Percentiles rank a stretch among this genome's conserved stretches.
These are phyloP conservation scores for Stichodactyla helianthus DNA, from an alignment of 64 coral and sea anemone species.

Conservation along the genomic window DNA sequence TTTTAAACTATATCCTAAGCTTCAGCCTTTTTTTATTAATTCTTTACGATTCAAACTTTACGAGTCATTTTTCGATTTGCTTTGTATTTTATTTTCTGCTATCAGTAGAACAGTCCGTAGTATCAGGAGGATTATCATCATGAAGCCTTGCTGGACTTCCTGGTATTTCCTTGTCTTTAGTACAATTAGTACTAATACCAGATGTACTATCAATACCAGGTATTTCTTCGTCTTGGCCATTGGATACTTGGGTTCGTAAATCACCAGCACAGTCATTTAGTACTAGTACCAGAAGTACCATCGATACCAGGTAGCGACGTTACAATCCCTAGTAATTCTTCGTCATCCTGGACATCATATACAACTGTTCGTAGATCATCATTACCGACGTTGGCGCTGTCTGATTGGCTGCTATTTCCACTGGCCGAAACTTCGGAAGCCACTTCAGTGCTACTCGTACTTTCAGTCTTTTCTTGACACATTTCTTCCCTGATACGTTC, in stretches of 20 bases:
- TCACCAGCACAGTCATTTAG: neutral
- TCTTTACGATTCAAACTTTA: too few relatives aligned
- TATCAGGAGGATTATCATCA: neutral
- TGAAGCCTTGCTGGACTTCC: neutral
- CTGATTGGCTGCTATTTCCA: neutral
- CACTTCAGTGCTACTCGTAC: constrained; percentile 10
- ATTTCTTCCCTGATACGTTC: neutral
- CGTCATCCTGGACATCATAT: neutral
- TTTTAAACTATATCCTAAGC: too few relatives aligned
- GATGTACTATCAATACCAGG: neutral
- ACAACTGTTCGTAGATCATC: neutral
- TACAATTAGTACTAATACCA: neutral
- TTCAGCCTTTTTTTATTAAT: too few relatives aligned
- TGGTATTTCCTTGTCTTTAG: neutral
- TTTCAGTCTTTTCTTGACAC: neutral
- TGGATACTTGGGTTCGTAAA: neutral
- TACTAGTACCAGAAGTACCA: too few relatives aligned
- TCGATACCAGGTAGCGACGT: neutral
- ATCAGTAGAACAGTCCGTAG: neutral
- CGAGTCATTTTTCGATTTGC: too few relatives aligned
- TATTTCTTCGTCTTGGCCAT: neutral
- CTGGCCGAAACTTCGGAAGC: neutral
- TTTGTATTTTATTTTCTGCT: neutral
- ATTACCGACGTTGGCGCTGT: neutral
- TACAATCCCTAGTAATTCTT: neutral